A percentile compares a stretch with the other conserved stretches of the same genome.
Conservation (phyloP, 64 coral and sea anemone species). For the Pocillopora damicornis region DNA sequence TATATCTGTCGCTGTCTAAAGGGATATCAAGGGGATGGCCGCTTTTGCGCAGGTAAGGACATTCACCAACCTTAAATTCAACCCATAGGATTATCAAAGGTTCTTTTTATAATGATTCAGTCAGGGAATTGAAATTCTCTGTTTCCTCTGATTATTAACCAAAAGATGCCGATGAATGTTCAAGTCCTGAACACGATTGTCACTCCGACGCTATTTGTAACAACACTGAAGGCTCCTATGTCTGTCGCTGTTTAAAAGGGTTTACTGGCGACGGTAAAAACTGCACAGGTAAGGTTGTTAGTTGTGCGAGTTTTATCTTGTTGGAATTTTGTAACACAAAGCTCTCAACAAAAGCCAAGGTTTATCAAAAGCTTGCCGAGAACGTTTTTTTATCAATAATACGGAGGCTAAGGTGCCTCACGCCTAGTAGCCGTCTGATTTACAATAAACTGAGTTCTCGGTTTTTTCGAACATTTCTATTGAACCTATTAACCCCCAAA, state of each 20-base stretch:
- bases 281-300: slow-evolving; percentile 45
- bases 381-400: too few species aligned
- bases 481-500: too few species aligned
- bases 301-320: not conserved
- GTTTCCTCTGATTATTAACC: not conserved
- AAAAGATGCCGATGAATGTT: slow-evolving; percentile 24
- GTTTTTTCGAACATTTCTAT: too few species aligned
- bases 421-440: too few species aligned
- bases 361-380: not conserved
- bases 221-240: slow-evolving; percentile 34
- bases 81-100: too few species aligned
- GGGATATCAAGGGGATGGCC: slow-evolving; percentile 15
- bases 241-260: slow-evolving; percentile 46
- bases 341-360: not conserved
- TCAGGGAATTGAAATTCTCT: too few species aligned
- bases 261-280: slow-evolving; percentile 41
- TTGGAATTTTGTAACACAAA: not conserved
- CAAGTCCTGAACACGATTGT: not conserved
- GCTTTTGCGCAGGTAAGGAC: not conserved
- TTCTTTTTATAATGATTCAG: too few species aligned
- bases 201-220: slow-evolving; percentile 15
- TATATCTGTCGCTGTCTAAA: slow-evolving; percentile 12
- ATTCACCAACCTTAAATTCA: too few species aligned
- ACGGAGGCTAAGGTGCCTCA: too few species aligned
- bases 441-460: too few species aligned